Percentiles rank a stretch among this genome's conserved stretches.
Conservation (phyloP, 1,140 invertebrate genomes). For the Pseudachorutes palmiensis region DNA sequence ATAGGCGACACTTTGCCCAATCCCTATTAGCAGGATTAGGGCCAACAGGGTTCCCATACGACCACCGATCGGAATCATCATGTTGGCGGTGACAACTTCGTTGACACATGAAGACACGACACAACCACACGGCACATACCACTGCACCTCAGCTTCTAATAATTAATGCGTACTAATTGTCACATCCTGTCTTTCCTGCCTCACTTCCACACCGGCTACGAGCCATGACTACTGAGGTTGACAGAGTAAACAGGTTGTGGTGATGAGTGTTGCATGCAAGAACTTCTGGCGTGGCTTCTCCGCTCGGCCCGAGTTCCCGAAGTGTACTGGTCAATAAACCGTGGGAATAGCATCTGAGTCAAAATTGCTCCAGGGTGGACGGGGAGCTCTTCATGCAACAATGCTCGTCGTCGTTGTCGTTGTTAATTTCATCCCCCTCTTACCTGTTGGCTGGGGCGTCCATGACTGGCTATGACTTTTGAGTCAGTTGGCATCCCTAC, state of each 20-base stretch:
- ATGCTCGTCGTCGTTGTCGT: constrained; percentile 10
- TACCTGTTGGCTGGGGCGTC: not conserved
- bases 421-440: not conserved
- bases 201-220: too few relatives aligned
- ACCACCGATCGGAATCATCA: not conserved
- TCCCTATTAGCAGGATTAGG: constrained; percentile 9
- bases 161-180: too few relatives aligned
- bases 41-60: not conserved
- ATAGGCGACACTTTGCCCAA: not conserved
- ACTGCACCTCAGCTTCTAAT: too few relatives aligned
- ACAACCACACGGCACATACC: too few relatives aligned
- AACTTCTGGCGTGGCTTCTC: too few relatives aligned
- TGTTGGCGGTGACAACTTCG: too few relatives aligned
- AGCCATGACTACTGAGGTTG: not conserved
- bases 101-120: too few relatives aligned
- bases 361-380: constrained; percentile 4
- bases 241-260: not conserved
- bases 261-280: too few relatives aligned
- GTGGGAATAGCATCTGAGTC: constrained; percentile 31
- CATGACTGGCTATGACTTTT: not conserved
- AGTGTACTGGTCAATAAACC: constrained; percentile 39
- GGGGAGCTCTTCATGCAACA: constrained; percentile 27
- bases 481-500: too few relatives aligned
- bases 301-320: constrained; percentile 13
- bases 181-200: too few relatives aligned